phyloP scores from a whole-genome alignment of 2,888 invertebrate species.

The Petrophora chlorosata region DNA sequence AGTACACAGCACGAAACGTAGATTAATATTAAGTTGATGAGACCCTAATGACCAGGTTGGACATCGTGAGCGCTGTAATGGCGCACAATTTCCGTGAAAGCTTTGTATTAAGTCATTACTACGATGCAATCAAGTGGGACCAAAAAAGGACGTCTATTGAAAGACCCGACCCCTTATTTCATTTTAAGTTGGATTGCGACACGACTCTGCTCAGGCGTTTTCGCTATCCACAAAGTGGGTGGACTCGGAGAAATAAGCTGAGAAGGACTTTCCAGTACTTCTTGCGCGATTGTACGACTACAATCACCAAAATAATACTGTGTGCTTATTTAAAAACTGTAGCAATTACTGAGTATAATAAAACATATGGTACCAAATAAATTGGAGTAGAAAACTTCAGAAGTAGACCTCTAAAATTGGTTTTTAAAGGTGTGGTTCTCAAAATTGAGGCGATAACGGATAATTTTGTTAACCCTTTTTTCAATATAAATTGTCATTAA shows the following conservation, averaged over 20 bases:
- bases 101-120: constrained; percentile 75
- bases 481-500: too few relatives aligned
- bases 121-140: constrained; percentile 36
- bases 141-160: constrained; percentile 34
- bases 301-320: too few relatives aligned
- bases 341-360: too few relatives aligned
- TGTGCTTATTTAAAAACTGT: too few relatives aligned
- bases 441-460: too few relatives aligned
- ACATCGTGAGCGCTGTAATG: constrained; percentile 59
- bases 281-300: too few relatives aligned
- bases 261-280: constrained; percentile 4
- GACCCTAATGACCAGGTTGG: constrained; percentile 61
- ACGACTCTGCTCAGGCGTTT: constrained; percentile 22
- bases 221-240: constrained; percentile 17
- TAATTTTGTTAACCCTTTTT: too few relatives aligned
- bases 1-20: constrained; percentile 34
- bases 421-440: too few relatives aligned
- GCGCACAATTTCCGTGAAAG: constrained; percentile 68
- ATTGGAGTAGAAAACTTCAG: too few relatives aligned
- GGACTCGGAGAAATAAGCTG: constrained; percentile 11
- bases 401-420: too few relatives aligned
- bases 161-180: constrained; percentile 33
- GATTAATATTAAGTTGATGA: constrained; percentile 61
- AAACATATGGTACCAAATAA: too few relatives aligned
- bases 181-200: constrained; percentile 33